phyloP scores from a whole-genome alignment of 1,140 invertebrate species.

The Augochlora pura region DNA sequence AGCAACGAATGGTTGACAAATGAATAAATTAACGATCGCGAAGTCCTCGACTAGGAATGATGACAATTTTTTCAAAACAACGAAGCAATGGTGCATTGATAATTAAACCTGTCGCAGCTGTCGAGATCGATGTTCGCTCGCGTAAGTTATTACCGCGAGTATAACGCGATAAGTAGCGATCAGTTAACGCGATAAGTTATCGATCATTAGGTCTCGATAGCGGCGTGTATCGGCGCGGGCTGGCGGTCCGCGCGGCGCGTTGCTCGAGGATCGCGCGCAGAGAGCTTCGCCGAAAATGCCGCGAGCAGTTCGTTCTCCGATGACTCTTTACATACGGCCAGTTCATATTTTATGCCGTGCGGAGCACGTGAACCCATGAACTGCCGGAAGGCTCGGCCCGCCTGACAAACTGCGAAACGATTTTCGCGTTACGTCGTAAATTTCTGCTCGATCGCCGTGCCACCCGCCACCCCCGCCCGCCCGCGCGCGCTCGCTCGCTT shows the following conservation, averaged over 20 bases:
- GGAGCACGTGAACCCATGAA: slow-evolving; percentile 56
- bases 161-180: slow-evolving; percentile 54
- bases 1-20: too few species aligned
- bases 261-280: neutral
- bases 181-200: slow-evolving; percentile 14
- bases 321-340: slow-evolving; percentile 60
- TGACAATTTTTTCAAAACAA: neutral
- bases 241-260: too few species aligned
- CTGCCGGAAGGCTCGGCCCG: slow-evolving; percentile 62
- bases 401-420: slow-evolving; percentile 71
- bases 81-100: neutral
- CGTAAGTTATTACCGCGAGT: slow-evolving; percentile 52
- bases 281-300: too few species aligned
- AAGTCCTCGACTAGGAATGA: neutral
- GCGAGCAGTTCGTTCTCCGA: slow-evolving; percentile 19
- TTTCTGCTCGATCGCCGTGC: slow-evolving; percentile 60
- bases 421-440: slow-evolving; percentile 67
- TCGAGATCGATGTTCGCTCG: neutral
- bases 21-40: too few species aligned
- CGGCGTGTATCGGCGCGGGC: neutral
- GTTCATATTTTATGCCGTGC: slow-evolving; percentile 64
- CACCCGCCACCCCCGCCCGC: too few species aligned
- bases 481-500: too few species aligned
- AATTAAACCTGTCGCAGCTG: slow-evolving; percentile 4
- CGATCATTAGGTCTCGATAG: slow-evolving; percentile 16